Base-by-base conservation (phyloP, 2,888 invertebrate genomes). In the Labia minor region DNA sequence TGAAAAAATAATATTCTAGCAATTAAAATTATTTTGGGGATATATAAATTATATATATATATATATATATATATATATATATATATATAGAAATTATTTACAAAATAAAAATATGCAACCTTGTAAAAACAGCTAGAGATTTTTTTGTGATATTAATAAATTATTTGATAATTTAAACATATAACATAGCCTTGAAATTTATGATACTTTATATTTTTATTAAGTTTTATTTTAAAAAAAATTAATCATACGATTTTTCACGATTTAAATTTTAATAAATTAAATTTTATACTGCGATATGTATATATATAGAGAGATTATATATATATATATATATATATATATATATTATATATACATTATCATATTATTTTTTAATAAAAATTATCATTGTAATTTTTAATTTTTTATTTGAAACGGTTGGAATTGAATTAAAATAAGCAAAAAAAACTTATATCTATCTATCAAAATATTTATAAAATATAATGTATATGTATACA, bases 1-100 rank as follows among this genome's bases (percentile, higher is more conserved):
- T 49, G 49, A 49, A 49, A 49, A 49, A 49, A 49, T 49, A 49
- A 49, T 49, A n/a, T 49, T 49, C 14, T 49, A 49, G 49, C 14
- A 4, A 10, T 49, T 11, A n/a, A 49, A 49, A 49, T 49, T 4
- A 49, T 49, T 49, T 16, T 8, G 26, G 49, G 49, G 16, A 49
- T 49, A 49, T 26, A 33, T 33, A 33, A 6, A 33, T 33, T 33
- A 33, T 33, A n/a, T n/a, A n/a, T n/a, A n/a, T n/a, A 26, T 26
- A 26, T 26, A 26, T 26, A 26, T 49, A 16, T 49, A 49, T 49
- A 49, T 49, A 49, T 49, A 49, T 49, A 49, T 49, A 49, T 49
- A 49, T 49, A 49, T n/a, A 49, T 49, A 49, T 49, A 8, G 16
- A n/a, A 49, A n/a, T 8, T 49, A 49, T 49, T 49, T 49, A 26